Evolutionary conservation across 2,888 invertebrate genomes (phyloP).

Genomic region (Agrotis ipsilon): DNA sequence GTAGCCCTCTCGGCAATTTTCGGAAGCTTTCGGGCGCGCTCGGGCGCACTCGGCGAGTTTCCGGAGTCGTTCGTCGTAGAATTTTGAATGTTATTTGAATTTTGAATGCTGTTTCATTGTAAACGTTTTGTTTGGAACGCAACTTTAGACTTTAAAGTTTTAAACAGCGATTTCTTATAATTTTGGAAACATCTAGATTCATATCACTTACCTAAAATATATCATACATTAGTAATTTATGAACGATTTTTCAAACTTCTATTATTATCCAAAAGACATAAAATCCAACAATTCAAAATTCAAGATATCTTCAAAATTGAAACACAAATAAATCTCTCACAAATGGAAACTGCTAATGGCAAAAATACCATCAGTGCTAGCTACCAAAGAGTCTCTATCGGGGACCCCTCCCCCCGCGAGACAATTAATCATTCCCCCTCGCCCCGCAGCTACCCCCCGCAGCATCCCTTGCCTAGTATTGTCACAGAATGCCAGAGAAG

Average conservation of each 20-base stretch:
- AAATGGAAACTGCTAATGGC: conserved; percentile 66
- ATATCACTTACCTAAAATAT: too few relatives aligned
- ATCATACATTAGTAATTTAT: too few relatives aligned
- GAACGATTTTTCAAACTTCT: too few relatives aligned
- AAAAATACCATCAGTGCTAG: conserved; percentile 65
- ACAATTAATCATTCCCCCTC: conserved; percentile 81
- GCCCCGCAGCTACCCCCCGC: conserved; percentile 42
- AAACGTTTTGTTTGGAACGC: conserved; percentile 47
- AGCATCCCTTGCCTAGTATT: conserved; percentile 61
- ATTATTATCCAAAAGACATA: conserved; percentile 15
- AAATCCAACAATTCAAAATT: conserved; percentile 33
- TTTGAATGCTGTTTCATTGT: conserved; percentile 52
- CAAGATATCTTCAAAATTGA: conserved; percentile 50
- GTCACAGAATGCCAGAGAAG: conserved; percentile 70
- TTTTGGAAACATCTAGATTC: too few relatives aligned
- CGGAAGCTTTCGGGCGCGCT: conserved; percentile 80
- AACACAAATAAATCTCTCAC: conserved; percentile 57
- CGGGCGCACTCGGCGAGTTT: conserved; percentile 78
- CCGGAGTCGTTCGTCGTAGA: conserved; percentile 74
- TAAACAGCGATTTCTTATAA: not conserved
- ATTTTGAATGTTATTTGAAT: conserved; percentile 70
- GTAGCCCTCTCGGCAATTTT: conserved; percentile 81
- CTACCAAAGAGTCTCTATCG: conserved; percentile 68
- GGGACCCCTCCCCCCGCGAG: conserved; percentile 67
- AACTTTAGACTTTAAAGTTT: not conserved